These are phyloP conservation scores for Oxyruncus cristatus DNA, from an alignment of 2,113 vertebrate species.

Conservation along the genomic window DNA sequence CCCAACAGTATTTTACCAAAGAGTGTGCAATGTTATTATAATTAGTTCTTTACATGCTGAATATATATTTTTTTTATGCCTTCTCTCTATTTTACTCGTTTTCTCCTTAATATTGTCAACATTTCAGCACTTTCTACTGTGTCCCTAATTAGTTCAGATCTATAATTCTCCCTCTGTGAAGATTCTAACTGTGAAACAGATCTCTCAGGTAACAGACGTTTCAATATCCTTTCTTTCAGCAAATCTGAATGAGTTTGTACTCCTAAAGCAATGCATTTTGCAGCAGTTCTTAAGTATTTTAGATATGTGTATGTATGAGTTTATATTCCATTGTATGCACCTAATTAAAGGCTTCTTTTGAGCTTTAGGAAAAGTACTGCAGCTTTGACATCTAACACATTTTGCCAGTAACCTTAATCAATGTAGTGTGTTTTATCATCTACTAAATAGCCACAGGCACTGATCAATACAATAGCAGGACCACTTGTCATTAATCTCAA, in stretches of 20 bases:
- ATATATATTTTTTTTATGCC: background rate
- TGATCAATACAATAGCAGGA: slow-evolving; percentile 11
- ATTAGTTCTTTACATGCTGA: background rate
- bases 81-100: background rate
- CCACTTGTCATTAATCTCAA: slow-evolving; percentile 9
- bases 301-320: background rate
- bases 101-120: background rate
- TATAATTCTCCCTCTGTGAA: background rate
- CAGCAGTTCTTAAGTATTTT: background rate
- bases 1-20: background rate
- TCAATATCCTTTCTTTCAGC: background rate
- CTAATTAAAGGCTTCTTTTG: background rate
- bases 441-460: background rate
- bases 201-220: background rate
- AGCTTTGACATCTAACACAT: background rate
- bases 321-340: background rate
- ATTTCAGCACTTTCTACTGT: background rate
- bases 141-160: background rate
- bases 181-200: background rate
- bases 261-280: background rate
- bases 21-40: background rate
- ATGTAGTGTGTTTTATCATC: background rate
- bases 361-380: background rate
- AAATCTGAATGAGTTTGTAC: background rate
- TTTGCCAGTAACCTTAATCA: background rate